phyloP scores from a whole-genome alignment of 1,140 invertebrate species.

The Araneus ventricosus region DNA sequence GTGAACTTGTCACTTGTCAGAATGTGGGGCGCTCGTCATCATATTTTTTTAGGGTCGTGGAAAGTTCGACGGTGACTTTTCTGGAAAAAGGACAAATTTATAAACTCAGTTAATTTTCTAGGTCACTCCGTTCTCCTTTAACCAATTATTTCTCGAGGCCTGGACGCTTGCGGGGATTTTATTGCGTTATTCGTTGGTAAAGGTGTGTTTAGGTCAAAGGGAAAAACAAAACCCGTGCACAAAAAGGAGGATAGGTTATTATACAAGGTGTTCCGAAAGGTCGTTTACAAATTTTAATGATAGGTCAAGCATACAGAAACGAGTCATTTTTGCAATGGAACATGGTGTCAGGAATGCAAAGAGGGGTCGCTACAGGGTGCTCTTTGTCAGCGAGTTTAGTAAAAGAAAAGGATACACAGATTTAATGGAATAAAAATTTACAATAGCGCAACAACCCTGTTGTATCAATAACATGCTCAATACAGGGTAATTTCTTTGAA shows the following conservation, averaged over 20 bases:
- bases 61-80: background rate
- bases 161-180: background rate
- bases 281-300: no score
- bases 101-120: background rate
- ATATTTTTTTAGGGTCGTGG: background rate
- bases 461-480: no score
- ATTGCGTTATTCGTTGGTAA: background rate
- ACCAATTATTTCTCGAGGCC: background rate
- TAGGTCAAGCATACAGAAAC: no score
- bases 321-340: no score
- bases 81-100: background rate
- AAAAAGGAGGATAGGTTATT: background rate
- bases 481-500: no score
- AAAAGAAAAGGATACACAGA: no score
- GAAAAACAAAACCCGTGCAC: background rate
- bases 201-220: background rate
- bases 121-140: background rate
- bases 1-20: background rate
- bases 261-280: no score
- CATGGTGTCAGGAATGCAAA: no score
- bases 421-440: no score
- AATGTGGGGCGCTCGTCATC: background rate
- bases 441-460: no score
- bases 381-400: no score
- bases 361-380: no score